These are phyloP conservation scores for Phortica variegata DNA, from an alignment of 1,140 invertebrate genomes.

Conservation along the genomic window DNA sequence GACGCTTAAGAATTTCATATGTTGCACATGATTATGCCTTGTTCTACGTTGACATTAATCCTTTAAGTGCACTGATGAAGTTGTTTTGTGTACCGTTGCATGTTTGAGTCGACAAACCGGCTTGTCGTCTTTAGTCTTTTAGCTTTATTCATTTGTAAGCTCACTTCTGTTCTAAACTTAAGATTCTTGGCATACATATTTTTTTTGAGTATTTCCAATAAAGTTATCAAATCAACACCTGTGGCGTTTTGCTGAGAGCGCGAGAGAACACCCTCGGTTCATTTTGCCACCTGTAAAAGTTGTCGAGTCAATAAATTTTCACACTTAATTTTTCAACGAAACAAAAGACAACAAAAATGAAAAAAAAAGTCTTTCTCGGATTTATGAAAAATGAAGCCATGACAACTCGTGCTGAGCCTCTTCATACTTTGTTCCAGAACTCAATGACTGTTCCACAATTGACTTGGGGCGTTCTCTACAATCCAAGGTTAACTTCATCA, in stretches of 20 bases:
- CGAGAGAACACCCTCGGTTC: constrained; percentile 15
- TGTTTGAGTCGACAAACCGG: constrained; percentile 25
- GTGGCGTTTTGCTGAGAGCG: no score
- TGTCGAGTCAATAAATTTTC: constrained; percentile 47
- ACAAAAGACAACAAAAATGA: no score
- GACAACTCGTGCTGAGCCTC: constrained; percentile 46
- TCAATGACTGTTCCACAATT: no score
- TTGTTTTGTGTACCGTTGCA: constrained; percentile 26
- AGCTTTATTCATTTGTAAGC: constrained; percentile 2
- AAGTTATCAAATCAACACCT: constrained; percentile 48
- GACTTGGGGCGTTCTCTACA: no score
- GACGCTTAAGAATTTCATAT: no score
- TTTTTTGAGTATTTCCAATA: constrained; percentile 25
- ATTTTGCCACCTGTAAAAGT: constrained; percentile 47
- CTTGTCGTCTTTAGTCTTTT: constrained; percentile 5
- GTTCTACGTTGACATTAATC: not conserved
- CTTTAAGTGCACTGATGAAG: constrained; percentile 5
- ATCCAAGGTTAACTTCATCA: no score
- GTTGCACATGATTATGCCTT: no score
- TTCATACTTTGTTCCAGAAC: no score
- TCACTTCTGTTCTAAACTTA: constrained; percentile 21
- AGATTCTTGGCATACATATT: not conserved
- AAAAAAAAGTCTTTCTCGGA: constrained; percentile 32
- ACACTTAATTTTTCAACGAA: constrained; percentile 49
- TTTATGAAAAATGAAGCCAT: constrained; percentile 45